Conservation (phyloP, 2,888 invertebrate genomes). For the Cephus spinipes region DNA sequence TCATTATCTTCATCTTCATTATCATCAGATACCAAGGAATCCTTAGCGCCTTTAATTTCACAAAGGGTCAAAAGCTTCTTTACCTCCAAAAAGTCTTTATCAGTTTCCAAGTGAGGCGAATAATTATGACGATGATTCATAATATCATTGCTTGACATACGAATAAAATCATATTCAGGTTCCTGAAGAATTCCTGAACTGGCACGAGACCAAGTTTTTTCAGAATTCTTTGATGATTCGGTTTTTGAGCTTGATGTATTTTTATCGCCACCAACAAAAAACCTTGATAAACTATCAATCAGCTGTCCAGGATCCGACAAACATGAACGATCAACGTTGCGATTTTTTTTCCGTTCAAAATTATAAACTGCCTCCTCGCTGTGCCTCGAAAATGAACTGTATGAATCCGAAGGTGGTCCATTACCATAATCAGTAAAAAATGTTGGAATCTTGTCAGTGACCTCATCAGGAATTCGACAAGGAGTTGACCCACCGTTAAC, state of each 20-base stretch:
- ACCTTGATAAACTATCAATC: background rate
- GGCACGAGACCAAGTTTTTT: background rate
- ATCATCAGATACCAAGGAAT: background rate
- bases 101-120: background rate
- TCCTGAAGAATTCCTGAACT: background rate
- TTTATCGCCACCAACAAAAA: background rate
- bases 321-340: background rate
- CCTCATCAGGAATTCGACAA: background rate
- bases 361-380: background rate
- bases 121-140: background rate
- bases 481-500: background rate
- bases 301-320: background rate
- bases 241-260: background rate
- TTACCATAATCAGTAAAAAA: background rate
- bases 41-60: background rate
- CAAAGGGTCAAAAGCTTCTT: background rate
- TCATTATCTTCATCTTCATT: background rate
- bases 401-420: background rate
- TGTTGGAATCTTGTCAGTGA: background rate
- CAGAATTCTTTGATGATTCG: background rate
- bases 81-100: background rate
- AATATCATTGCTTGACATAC: background rate
- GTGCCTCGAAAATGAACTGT: background rate
- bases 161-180: background rate
- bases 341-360: background rate